Conservation (phyloP, 2,113 vertebrate genomes). For the Oryzias woworae region DNA sequence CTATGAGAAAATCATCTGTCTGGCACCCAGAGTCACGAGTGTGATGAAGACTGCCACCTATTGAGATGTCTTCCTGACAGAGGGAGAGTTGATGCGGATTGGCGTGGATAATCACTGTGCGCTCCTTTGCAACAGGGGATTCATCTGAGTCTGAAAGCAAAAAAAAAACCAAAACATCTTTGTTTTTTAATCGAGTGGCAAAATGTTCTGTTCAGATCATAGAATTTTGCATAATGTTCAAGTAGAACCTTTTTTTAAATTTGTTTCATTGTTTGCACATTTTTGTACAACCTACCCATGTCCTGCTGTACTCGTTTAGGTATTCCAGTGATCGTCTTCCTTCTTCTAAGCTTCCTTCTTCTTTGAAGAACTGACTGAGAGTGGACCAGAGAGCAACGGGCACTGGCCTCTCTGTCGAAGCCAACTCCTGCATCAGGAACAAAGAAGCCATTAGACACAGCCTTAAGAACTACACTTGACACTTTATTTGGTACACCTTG, state of each 20-base stretch:
- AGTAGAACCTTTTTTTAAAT: neutral
- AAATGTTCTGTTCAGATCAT: conserved; percentile 11
- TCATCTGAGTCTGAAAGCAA: conserved; percentile 90
- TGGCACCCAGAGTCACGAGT: conserved; percentile 97
- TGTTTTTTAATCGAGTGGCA: conserved; percentile 28
- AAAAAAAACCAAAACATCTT: conserved; percentile 42
- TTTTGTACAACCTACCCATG: conserved; percentile 83
- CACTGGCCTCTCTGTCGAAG: conserved; percentile 98
- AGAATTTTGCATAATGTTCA: conserved; percentile 1
- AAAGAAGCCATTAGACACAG: conserved; percentile 24
- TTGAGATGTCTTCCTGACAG: conserved; percentile 79
- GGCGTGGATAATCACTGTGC: conserved; percentile 91
- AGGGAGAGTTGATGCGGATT: conserved; percentile 86
- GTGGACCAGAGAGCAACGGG: conserved; percentile 97
- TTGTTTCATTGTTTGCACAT: too few relatives aligned
- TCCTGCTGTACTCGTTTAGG: conserved; percentile 98
- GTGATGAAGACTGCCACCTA: conserved; percentile 84
- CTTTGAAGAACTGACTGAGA: conserved; percentile 98
- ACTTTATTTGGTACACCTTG: too few relatives aligned
- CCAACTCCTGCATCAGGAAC: conserved; percentile 86
- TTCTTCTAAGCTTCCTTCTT: conserved; percentile 93
- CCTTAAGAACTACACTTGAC: neutral
- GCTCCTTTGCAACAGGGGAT: conserved; percentile 95
- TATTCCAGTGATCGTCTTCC: conserved; percentile 99
- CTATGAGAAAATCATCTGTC: conserved; percentile 95